Evolutionary conservation across 2,113 vertebrate genomes (phyloP).

Genomic region (Cynocephalus volans): DNA sequence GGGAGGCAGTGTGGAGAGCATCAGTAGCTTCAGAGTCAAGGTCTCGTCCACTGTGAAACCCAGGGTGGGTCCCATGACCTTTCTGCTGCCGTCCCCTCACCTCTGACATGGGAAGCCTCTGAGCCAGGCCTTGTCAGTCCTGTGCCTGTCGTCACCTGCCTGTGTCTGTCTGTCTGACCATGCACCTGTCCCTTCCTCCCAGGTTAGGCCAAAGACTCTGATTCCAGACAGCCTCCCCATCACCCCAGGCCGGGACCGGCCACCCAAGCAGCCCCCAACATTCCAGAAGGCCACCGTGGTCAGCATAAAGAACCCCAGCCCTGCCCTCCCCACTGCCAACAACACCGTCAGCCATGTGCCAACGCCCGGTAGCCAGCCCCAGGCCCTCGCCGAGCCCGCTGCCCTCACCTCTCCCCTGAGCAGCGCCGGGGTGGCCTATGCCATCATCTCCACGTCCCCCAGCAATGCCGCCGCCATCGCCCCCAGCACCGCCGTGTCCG

Average conservation of each 20-base stretch:
- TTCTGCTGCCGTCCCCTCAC: rapidly evolving
- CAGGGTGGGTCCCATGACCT: rapidly evolving
- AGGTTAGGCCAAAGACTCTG: slow-evolving; percentile 99
- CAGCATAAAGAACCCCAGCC: slow-evolving; percentile 94
- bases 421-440: slow-evolving; percentile 95
- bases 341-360: slow-evolving; percentile 94
- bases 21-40: not conserved
- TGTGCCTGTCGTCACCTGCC: rapidly evolving
- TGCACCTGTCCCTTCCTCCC: not conserved
- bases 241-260: slow-evolving; percentile 92
- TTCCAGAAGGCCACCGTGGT: slow-evolving; percentile 94
- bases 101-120: rapidly evolving
- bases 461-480: slow-evolving; percentile 86
- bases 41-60: not conserved
- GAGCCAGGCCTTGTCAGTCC: not conserved
- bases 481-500: slow-evolving; percentile 88
- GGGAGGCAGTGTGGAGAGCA: too few species aligned
- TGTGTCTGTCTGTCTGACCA: not conserved
- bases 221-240: slow-evolving; percentile 98
- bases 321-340: slow-evolving; percentile 96
- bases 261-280: slow-evolving; percentile 92
- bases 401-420: slow-evolving; percentile 88
- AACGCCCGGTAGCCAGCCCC: slow-evolving; percentile 87
- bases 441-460: slow-evolving; percentile 96
- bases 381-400: slow-evolving; percentile 75